Conservation (phyloP, 2,113 vertebrate genomes). For the Pseudorectes ferrugineus region DNA sequence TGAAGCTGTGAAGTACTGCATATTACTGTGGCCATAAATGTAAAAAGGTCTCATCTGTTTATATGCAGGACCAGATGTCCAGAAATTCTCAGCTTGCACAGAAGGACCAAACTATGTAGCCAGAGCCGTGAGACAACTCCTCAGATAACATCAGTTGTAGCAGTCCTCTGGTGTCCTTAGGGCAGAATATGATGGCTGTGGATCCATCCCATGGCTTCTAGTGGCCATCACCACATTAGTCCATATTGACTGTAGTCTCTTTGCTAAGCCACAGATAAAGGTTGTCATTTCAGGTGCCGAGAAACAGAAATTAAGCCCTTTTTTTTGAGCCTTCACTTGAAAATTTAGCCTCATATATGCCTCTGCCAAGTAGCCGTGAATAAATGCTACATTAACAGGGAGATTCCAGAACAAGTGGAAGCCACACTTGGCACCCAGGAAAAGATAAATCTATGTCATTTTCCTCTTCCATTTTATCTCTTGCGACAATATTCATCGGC, state of each 20-base stretch:
- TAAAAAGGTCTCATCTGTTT: neutral
- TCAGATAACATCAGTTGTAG: neutral
- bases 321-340: neutral
- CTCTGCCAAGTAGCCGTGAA: fast-evolving
- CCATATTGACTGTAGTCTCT: neutral
- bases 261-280: neutral
- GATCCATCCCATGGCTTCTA: fast-evolving
- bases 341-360: neutral
- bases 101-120: neutral
- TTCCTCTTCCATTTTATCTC: slow-evolving; percentile 15
- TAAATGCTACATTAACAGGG: neutral
- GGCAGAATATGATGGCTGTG: neutral
- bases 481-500: neutral
- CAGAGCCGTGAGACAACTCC: neutral
- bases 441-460: neutral
- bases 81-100: neutral
- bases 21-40: no score
- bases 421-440: neutral
- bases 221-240: fast-evolving
- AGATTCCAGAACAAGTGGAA: neutral
- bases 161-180: neutral
- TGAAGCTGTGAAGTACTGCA: neutral
- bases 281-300: neutral
- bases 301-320: neutral
- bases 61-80: neutral